phyloP scores from a whole-genome alignment of 2,113 vertebrate genomes.

The Cochlearius cochlearius region DNA sequence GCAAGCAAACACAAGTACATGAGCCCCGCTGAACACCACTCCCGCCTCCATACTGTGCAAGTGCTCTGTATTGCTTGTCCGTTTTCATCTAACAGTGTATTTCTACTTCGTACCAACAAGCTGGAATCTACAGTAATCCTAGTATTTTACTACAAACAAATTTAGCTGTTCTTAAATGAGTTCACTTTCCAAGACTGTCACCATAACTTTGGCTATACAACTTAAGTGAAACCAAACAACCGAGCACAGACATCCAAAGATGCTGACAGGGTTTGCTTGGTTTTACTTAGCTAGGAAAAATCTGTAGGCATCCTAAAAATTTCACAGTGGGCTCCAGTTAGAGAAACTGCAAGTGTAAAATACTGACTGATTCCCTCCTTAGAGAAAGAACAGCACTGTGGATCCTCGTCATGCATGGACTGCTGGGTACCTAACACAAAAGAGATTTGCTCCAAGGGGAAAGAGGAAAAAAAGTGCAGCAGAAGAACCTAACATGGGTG shows the following conservation, averaged over 20 bases:
- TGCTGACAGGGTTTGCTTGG: neutral
- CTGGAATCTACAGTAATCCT: neutral
- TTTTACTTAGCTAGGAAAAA: neutral
- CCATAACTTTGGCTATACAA: neutral
- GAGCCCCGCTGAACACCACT: neutral
- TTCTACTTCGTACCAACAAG: neutral
- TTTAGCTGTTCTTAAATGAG: neutral
- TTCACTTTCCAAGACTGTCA: neutral
- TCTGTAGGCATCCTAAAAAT: neutral
- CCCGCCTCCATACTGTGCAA: neutral
- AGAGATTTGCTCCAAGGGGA: neutral
- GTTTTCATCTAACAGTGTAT: neutral
- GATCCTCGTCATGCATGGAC: neutral
- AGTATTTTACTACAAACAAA: neutral
- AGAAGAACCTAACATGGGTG: neutral
- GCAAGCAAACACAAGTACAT: accelerated
- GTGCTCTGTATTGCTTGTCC: neutral
- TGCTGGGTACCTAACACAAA: neutral
- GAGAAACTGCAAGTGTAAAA: neutral
- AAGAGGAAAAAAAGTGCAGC: neutral
- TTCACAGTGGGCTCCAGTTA: neutral
- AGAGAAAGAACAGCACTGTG: neutral
- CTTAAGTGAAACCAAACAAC: neutral
- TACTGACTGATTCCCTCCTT: neutral
- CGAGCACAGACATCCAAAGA: neutral